These are phyloP conservation scores for Crypturellus undulatus DNA, from an alignment of 2,113 vertebrate species.

Conservation along the genomic window DNA sequence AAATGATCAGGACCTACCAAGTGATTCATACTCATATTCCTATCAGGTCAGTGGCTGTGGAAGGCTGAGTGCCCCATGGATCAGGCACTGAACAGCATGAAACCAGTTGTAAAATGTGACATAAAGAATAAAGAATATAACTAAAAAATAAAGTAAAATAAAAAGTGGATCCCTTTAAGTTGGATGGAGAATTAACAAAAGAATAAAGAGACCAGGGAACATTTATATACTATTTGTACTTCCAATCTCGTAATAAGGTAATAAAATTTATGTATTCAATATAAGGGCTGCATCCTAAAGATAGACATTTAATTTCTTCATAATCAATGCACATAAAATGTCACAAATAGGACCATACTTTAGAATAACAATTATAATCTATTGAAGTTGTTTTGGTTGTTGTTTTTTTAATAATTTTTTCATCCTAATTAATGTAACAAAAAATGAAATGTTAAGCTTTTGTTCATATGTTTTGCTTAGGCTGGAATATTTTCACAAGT, in stretches of 20 bases:
- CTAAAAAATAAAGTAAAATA: not conserved
- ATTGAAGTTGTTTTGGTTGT: conserved; percentile 24
- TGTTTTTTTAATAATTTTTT: not conserved
- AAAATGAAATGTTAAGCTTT: conserved; percentile 37
- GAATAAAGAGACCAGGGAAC: not conserved
- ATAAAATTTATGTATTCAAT: conserved; percentile 27
- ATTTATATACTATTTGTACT: not conserved
- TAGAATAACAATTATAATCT: conserved; percentile 14
- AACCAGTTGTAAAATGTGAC: not conserved
- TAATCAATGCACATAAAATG: not conserved
- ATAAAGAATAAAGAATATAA: not conserved
- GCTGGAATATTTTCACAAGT: not conserved
- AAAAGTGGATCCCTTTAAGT: not conserved
- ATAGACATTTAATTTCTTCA: conserved; percentile 4
- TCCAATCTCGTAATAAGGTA: not conserved
- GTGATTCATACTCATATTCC: not conserved
- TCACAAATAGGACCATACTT: conserved; percentile 24
- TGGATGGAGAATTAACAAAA: not conserved
- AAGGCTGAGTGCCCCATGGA: not conserved
- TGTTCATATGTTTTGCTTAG: conserved; percentile 35
- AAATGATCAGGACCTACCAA: not conserved
- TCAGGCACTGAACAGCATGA: not conserved
- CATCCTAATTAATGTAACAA: not conserved
- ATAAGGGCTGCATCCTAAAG: not conserved
- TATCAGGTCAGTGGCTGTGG: not conserved